Percentiles rank a stretch among this genome's conserved stretches.
phyloP scores from a whole-genome alignment of 2,797 vertebrate species.

The Denticeps clupeoides region DNA sequence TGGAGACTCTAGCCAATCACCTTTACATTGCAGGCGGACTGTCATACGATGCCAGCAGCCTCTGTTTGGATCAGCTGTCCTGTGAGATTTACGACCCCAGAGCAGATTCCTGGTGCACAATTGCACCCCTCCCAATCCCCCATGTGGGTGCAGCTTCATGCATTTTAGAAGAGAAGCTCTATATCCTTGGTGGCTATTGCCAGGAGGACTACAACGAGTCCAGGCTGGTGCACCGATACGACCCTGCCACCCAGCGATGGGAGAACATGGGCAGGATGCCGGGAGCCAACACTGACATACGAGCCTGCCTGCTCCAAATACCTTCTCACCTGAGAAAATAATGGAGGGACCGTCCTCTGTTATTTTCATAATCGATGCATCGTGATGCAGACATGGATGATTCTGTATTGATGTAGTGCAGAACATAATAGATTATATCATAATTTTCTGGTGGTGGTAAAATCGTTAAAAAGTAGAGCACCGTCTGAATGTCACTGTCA shows the following conservation, averaged over 20 bases:
- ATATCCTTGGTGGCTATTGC: constrained; percentile 57
- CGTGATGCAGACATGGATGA: too few species aligned
- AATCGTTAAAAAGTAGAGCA: too few species aligned
- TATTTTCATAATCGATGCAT: too few species aligned
- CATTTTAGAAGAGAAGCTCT: constrained; percentile 57
- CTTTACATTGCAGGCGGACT: constrained; percentile 32
- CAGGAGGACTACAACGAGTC: constrained; percentile 54
- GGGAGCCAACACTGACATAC: constrained; percentile 45
- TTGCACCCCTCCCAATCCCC: constrained; percentile 37
- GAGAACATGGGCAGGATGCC: constrained; percentile 51
- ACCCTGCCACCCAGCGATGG: constrained; percentile 43
- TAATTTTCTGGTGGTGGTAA: too few species aligned
- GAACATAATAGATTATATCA: too few species aligned
- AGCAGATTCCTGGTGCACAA: constrained; percentile 36
- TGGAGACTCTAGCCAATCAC: constrained; percentile 25
- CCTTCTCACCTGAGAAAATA: constrained; percentile 41
- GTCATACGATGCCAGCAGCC: neutral
- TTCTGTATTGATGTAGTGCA: too few species aligned
- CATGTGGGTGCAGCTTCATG: constrained; percentile 57
- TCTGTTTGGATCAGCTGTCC: constrained; percentile 25
- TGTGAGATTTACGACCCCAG: constrained; percentile 32
- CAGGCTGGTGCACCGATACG: constrained; percentile 51
- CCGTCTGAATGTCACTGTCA: too few species aligned
- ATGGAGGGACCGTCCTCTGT: neutral
- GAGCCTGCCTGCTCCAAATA: constrained; percentile 48